Evolutionary conservation across 2,797 vertebrate species (phyloP), one percentile per base, ranked within the genome.

Genomic region (Premnoplex brunnescens): DNA sequence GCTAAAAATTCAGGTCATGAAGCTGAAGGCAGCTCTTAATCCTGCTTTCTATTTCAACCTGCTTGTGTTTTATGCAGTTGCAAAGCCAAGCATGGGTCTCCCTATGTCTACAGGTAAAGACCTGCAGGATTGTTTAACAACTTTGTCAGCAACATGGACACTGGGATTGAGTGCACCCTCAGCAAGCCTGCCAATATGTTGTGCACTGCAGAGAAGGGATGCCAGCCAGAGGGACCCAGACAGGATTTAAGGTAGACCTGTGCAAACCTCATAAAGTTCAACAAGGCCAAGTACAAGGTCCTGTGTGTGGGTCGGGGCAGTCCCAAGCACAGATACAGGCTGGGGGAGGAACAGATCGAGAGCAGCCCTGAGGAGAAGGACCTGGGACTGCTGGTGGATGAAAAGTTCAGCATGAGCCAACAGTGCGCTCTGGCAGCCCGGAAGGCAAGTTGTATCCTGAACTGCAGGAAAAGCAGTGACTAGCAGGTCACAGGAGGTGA

Each of bases 391-490:
- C 34, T 54, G 77, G 15, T 48, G 62, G 34, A 23, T 17, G 34
- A 23, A 36, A 60, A 68, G 39, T 60, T 60, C 54, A 60, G 26
- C 41, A 5, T 23, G 48, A 68, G 14, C 37, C 0, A 0, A 44
- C 44, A 36, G 18, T 41, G 39, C 22, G 34, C 6, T 10, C 22
- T 32, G 30, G n/a, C 46, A 81, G 39, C n/a, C 11, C n/a, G 59
- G 46, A 39, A 68, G 41, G 69, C 26, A 0, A 0, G 6, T 21
- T 36, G 18, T 32, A 36, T 17, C 34, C 62, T 41, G 26, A 26
- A 21, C 34, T 60, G 41, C 44, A 36, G 14, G 0, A 0, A 82
- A 49, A 49, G 32, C 43, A 26, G 23, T 24, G 27, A 16, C 27
- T 43, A 69, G 32, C 36, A 56, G 27, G 19, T 5, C 5, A 7